Conservation (phyloP, 2,888 invertebrate species). For the Subacronicta megacephala region DNA sequence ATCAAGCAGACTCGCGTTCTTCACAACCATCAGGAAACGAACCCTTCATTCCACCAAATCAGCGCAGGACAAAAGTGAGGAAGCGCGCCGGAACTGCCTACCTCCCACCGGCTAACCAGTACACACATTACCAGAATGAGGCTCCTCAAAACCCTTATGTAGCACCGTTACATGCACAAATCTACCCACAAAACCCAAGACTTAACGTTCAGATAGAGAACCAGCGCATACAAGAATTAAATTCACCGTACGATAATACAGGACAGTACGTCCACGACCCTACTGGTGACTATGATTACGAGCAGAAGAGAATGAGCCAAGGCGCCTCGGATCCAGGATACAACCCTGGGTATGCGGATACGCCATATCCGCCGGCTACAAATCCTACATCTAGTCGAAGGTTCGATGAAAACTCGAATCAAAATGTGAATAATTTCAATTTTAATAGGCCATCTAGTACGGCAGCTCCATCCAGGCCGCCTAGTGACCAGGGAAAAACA, state of each 20-base stretch:
- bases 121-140: slow-evolving; percentile 78
- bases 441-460: slow-evolving; percentile 72
- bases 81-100: slow-evolving; percentile 85
- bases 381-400: slow-evolving; percentile 81
- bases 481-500: slow-evolving; percentile 77
- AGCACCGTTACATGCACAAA: slow-evolving; percentile 76
- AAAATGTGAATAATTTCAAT: slow-evolving; percentile 79
- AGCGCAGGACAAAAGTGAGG: slow-evolving; percentile 78
- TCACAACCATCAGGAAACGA: slow-evolving; percentile 62
- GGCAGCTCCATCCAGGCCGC: slow-evolving; percentile 64
- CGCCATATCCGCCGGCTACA: slow-evolving; percentile 75
- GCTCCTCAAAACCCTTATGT: slow-evolving; percentile 80
- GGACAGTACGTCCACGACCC: slow-evolving; percentile 86
- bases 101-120: slow-evolving; percentile 83
- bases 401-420: slow-evolving; percentile 76
- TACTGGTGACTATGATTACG: slow-evolving; percentile 85
- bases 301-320: slow-evolving; percentile 76
- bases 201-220: slow-evolving; percentile 80
- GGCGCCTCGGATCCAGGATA: slow-evolving; percentile 69
- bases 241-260: slow-evolving; percentile 77
- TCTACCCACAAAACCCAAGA: slow-evolving; percentile 81
- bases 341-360: slow-evolving; percentile 79
- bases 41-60: slow-evolving; percentile 77
- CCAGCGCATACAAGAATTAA: slow-evolving; percentile 80
- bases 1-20: slow-evolving; percentile 65